A percentile compares a stretch with the other conserved stretches of the same genome.
Evolutionary conservation across 2,113 vertebrate genomes (phyloP).

Genomic region (Takifugu bimaculatus): DNA sequence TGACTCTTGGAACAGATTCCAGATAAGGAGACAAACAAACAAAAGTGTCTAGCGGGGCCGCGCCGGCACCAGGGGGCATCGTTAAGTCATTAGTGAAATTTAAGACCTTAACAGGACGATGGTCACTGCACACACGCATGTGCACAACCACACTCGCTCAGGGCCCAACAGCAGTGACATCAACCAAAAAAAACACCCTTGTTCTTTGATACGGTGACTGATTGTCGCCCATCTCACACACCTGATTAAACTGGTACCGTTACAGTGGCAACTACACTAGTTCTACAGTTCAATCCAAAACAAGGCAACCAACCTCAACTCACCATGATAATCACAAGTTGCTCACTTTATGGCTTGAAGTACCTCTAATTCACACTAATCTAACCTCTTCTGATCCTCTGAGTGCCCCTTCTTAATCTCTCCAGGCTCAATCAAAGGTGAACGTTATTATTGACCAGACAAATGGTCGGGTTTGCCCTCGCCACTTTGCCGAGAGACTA

Average conservation of each 20-base stretch:
- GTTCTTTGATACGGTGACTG: slow-evolving; percentile 58
- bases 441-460: slow-evolving; percentile 63
- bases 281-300: no score
- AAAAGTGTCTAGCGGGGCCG: slow-evolving; percentile 39
- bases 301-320: no score
- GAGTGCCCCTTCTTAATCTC: slow-evolving; percentile 59
- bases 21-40: slow-evolving; percentile 66
- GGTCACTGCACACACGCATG: slow-evolving; percentile 29
- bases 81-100: slow-evolving; percentile 78
- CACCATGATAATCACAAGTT: neutral
- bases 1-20: slow-evolving; percentile 40
- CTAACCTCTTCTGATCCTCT: slow-evolving; percentile 50
- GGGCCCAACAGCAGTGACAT: slow-evolving; percentile 36
- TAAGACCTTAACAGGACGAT: slow-evolving; percentile 57
- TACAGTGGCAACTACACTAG: slow-evolving; percentile 13
- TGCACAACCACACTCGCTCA: slow-evolving; percentile 22
- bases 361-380: slow-evolving; percentile 60
- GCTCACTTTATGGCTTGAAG: slow-evolving; percentile 35
- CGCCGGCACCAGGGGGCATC: slow-evolving; percentile 65
- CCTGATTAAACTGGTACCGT: slow-evolving; percentile 15
- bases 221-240: slow-evolving; percentile 56
- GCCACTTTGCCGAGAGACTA: slow-evolving; percentile 16
- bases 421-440: slow-evolving; percentile 60
- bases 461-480: slow-evolving; percentile 52
- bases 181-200: slow-evolving; percentile 64